Evolutionary conservation across 2,888 invertebrate species (phyloP), one percentile per base, ranked within the genome.

Genomic region (Dynastes hyllus): DNA sequence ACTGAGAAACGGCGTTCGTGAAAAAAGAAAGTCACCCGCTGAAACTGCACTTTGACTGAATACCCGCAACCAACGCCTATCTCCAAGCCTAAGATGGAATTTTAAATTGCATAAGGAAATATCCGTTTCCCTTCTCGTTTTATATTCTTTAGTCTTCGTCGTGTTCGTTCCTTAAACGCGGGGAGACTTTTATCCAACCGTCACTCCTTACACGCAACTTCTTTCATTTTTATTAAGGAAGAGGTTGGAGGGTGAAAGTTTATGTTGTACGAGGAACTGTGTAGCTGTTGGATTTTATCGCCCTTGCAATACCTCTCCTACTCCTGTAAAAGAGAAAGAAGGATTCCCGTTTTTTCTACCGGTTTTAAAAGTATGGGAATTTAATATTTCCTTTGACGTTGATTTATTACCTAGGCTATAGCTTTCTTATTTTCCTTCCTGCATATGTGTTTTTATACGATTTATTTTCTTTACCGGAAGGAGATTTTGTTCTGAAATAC

Each of bases 21-120:
- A 45, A 69, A 67, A 45, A 67, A 50, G 50, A 67, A 67, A 16
- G 67, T 67, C 51, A 50, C 50, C 8, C 27, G 11, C 27, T 29
- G 63, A 29, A 27, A 63, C 63, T 73, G 58, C 73, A 73, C 58
- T 73, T 29, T 58, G 73, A 22, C 73, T 58, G 55, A 73, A 73
- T 70, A 55, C 53, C 53, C 70, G 65, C 65, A 5, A 65, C 55
- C 22, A 16, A 8, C 53, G 53, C 11, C n/a, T 22, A 22, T 5
- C 8, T 9, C 27, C 50, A 22, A 58, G 27, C 22, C n/a, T 22
- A 55, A 55, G 22, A 73, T 73, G 73, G 73, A 73, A 73, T 73
- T 73, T 73, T 73, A 73, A 58, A 73, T 73, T 40, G 73, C 73
- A 40, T 58, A 55, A 58, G 58, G 58, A 73, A 73, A 73, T 13